A percentile compares a stretch with the other conserved stretches of the same genome.
Evolutionary conservation across 2,888 invertebrate species (phyloP).

Genomic region (Cinara cedri): DNA sequence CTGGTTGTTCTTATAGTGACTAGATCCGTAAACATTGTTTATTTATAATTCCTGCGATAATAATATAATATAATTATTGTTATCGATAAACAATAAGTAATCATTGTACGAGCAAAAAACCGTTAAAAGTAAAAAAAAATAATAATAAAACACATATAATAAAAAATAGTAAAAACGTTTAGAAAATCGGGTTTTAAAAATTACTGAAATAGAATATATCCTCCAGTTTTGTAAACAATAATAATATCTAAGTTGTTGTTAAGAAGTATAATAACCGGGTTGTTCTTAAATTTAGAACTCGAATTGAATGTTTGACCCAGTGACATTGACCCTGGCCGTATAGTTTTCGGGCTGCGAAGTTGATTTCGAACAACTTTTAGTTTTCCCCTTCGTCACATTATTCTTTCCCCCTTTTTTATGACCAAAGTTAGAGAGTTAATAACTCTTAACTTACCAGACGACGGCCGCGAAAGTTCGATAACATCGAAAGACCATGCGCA

Average conservation of each 20-base stretch:
- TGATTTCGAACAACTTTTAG: constrained; percentile 55
- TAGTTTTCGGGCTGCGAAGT: constrained; percentile 53
- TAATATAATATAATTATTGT: too few species aligned
- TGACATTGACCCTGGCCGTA: constrained; percentile 52
- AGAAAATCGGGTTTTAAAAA: constrained; percentile 1
- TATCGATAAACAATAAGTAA: too few species aligned
- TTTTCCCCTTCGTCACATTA: constrained; percentile 51
- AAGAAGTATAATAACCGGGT: constrained; percentile 8
- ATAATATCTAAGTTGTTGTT: background rate
- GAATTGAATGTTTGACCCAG: constrained; percentile 53
- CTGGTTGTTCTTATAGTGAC: too few species aligned
- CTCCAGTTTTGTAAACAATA: background rate
- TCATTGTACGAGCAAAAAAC: too few species aligned
- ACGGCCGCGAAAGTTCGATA: constrained; percentile 54
- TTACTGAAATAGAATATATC: background rate
- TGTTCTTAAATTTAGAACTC: constrained; percentile 32
- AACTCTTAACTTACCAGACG: constrained; percentile 56
- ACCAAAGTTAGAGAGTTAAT: constrained; percentile 55
- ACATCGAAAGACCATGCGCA: constrained; percentile 10
- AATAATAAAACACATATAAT: too few species aligned
- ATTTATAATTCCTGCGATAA: too few species aligned
- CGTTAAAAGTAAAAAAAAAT: too few species aligned
- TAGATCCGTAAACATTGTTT: too few species aligned
- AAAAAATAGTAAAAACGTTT: background rate
- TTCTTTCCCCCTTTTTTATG: constrained; percentile 51